Evolutionary conservation across 2,797 vertebrate species (phyloP).

Genomic region (Sebastolobus alascanus): DNA sequence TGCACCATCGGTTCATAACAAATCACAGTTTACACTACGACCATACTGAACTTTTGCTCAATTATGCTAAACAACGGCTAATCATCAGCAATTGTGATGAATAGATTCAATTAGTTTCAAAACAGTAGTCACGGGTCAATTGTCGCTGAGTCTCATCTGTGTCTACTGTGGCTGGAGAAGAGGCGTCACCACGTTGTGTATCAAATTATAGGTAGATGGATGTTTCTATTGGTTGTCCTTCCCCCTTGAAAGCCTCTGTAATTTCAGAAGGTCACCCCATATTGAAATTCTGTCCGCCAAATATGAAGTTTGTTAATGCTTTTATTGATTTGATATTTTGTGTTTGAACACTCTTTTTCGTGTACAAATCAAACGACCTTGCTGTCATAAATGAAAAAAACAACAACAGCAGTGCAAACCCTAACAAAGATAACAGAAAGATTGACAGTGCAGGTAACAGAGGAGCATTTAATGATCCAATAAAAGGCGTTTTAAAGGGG

Average conservation of each 20-base stretch:
- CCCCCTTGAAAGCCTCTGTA: constrained; percentile 17
- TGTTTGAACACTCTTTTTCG: constrained; percentile 3
- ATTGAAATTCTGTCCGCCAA: constrained; percentile 24
- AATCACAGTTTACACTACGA: constrained; percentile 51
- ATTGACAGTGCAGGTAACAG: neutral
- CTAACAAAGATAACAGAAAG: neutral
- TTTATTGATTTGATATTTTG: constrained; percentile 33
- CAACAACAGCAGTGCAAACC: neutral
- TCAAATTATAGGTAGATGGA: constrained; percentile 26
- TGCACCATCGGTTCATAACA: constrained; percentile 50
- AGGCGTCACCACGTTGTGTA: neutral
- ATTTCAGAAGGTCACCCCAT: constrained; percentile 37
- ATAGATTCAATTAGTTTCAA: constrained; percentile 32
- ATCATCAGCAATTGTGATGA: constrained; percentile 29
- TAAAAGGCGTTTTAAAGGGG: neutral
- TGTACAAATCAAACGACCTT: neutral
- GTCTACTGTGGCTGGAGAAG: neutral
- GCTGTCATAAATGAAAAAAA: neutral
- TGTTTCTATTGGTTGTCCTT: constrained; percentile 20
- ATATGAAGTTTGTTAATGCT: constrained; percentile 21
- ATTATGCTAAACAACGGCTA: constrained; percentile 40
- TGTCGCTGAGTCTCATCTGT: constrained; percentile 18
- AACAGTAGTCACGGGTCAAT: constrained; percentile 20
- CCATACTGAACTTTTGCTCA: constrained; percentile 23
- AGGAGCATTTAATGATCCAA: neutral